Conservation (phyloP, 2,797 vertebrate species). For the Premnoplex brunnescens region DNA sequence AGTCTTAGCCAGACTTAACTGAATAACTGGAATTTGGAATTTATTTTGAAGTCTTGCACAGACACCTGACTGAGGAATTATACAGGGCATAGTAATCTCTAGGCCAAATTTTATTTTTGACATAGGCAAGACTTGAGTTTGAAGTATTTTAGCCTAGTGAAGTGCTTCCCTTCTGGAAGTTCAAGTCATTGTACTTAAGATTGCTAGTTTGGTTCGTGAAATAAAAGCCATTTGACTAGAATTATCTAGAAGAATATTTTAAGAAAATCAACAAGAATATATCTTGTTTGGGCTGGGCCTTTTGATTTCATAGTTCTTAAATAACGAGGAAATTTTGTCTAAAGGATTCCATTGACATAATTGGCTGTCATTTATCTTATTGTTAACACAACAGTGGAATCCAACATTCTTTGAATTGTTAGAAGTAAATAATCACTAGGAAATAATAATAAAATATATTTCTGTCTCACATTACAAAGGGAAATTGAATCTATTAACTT, state of each 20-base stretch:
- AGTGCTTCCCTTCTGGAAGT: not conserved
- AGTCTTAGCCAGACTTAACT: not conserved
- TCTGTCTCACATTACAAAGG: not conserved
- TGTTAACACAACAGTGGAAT: not conserved
- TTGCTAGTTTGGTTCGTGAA: not conserved
- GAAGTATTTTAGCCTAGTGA: not conserved
- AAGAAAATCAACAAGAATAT: not conserved
- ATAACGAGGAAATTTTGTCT: not conserved
- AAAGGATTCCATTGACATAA: not conserved
- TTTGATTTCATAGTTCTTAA: conserved; percentile 13
- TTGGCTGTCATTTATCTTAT: not conserved
- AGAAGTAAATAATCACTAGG: conserved; percentile 5
- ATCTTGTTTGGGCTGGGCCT: not conserved
- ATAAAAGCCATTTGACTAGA: not conserved
- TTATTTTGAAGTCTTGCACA: not conserved
- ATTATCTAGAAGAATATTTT: not conserved
- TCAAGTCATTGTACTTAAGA: not conserved
- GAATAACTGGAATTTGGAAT: not conserved
- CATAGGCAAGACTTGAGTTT: not conserved
- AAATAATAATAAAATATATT: conserved; percentile 13
- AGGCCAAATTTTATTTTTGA: not conserved
- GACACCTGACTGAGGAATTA: not conserved
- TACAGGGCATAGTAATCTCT: not conserved
- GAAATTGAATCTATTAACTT: not conserved
- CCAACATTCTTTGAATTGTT: conserved; percentile 40